These are phyloP conservation scores for Acronicta alni DNA, from an alignment of 2,888 invertebrate species.

Conservation along the genomic window DNA sequence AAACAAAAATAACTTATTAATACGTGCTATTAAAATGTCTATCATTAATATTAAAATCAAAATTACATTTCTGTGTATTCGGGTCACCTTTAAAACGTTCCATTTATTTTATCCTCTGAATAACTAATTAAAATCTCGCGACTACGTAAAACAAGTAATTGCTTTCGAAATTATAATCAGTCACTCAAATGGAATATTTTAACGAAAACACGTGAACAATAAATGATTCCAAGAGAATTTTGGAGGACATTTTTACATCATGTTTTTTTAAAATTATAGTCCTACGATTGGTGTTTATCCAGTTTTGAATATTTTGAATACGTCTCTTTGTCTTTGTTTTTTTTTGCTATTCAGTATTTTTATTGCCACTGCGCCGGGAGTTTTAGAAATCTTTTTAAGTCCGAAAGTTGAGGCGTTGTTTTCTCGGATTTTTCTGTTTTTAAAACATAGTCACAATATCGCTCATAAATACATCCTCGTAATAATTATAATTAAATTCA, in stretches of 20 bases:
- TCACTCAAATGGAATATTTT: conserved; percentile 12
- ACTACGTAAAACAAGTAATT: conserved; percentile 6
- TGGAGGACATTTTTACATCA: background rate
- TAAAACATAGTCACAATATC: too few relatives aligned
- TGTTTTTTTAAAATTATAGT: background rate
- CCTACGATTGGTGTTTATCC: too few relatives aligned
- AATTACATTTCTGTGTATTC: background rate
- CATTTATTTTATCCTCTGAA: conserved; percentile 2
- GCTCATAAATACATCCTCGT: too few relatives aligned
- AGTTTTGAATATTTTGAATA: too few relatives aligned
- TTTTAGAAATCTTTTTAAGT: too few relatives aligned
- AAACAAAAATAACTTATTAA: too few relatives aligned
- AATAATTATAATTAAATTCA: too few relatives aligned
- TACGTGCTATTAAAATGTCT: background rate
- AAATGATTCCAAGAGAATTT: background rate
- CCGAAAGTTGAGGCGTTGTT: too few relatives aligned
- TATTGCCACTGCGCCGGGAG: too few relatives aligned
- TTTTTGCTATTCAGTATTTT: too few relatives aligned
- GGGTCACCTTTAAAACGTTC: background rate
- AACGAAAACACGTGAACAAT: conserved; percentile 6
- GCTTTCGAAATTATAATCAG: conserved; percentile 10
- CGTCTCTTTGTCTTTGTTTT: too few relatives aligned
- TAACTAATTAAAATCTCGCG: conserved; percentile 14
- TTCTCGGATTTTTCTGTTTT: too few relatives aligned
- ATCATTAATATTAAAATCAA: background rate